Percentiles rank a stretch among this genome's conserved stretches.
These are phyloP conservation scores for Butastur rufipennis DNA, from an alignment of 2,113 vertebrate species.

Conservation along the genomic window DNA sequence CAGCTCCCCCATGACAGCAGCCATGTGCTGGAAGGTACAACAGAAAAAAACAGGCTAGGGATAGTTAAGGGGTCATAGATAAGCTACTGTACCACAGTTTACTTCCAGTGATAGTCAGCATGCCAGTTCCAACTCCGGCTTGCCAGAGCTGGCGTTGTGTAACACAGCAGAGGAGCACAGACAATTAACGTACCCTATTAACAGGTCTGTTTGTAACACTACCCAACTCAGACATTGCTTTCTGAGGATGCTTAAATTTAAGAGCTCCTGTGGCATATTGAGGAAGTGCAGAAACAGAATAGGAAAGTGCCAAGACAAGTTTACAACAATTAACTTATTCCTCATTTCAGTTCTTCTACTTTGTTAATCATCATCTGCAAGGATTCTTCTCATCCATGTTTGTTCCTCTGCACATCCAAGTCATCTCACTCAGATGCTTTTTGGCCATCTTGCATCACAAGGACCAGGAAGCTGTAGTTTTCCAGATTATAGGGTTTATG, in stretches of 20 bases:
- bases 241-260: not conserved
- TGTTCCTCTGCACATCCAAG: not conserved
- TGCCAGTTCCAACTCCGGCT: too few relatives aligned
- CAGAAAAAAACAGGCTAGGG: not conserved
- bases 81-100: not conserved
- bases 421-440: not conserved
- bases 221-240: not conserved
- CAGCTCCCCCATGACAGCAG: not conserved
- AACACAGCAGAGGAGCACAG: not conserved
- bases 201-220: too few relatives aligned
- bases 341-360: not conserved
- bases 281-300: not conserved
- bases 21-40: not conserved
- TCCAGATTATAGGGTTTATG: not conserved
- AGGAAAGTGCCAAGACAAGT: not conserved
- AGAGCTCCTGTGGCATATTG: not conserved
- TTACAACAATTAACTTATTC: not conserved
- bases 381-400: not conserved
- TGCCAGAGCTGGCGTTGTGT: not conserved
- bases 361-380: not conserved
- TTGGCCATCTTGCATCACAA: not conserved
- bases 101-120: rapidly evolving
- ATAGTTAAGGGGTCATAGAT: not conserved
- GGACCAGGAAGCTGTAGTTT: not conserved
- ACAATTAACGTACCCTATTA: rapidly evolving